A percentile compares a stretch with the other conserved stretches of the same genome.
Conservation (phyloP, 2,797 vertebrate genomes). For the Sebastes hubbsi region DNA sequence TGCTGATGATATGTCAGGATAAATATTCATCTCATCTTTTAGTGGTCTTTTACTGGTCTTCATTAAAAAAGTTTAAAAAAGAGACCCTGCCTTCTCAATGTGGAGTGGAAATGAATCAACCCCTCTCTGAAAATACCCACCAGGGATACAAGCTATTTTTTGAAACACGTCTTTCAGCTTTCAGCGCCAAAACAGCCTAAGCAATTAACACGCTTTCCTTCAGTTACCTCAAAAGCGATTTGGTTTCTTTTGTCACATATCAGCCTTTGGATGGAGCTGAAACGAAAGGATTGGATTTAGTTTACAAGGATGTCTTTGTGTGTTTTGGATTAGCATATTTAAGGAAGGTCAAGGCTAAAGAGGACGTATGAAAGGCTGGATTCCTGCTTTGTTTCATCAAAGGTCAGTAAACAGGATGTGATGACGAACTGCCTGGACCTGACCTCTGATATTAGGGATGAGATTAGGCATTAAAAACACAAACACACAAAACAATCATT, state of each 20-base stretch:
- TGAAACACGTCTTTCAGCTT: conserved; percentile 2
- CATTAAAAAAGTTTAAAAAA: neutral
- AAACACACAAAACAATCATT: conserved; percentile 4
- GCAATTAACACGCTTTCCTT: conserved; percentile 57
- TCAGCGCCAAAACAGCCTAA: conserved; percentile 14
- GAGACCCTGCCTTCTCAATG: neutral
- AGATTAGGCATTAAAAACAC: neutral
- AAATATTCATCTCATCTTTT: neutral
- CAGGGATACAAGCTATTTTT: neutral
- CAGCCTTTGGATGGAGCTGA: conserved; percentile 27
- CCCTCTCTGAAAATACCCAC: conserved; percentile 14
- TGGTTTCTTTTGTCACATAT: conserved; percentile 49
- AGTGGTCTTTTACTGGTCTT: neutral
- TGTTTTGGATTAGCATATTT: conserved; percentile 57
- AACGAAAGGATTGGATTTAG: conserved; percentile 39
- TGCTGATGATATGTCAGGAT: neutral
- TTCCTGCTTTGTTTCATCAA: conserved; percentile 23
- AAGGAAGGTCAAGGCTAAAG: conserved; percentile 39
- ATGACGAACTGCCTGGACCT: conserved; percentile 11
- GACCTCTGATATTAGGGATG: conserved; percentile 19
- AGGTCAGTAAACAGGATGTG: conserved; percentile 51
- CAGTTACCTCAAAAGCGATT: conserved; percentile 42
- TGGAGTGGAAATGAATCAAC: neutral
- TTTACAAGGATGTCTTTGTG: conserved; percentile 59
- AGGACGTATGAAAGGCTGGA: conserved; percentile 13